A percentile compares a stretch with the other conserved stretches of the same genome.
Evolutionary conservation across 92 coral and sea anemone genomes (phyloP).

Genomic region (Epizoanthus rinbou): DNA sequence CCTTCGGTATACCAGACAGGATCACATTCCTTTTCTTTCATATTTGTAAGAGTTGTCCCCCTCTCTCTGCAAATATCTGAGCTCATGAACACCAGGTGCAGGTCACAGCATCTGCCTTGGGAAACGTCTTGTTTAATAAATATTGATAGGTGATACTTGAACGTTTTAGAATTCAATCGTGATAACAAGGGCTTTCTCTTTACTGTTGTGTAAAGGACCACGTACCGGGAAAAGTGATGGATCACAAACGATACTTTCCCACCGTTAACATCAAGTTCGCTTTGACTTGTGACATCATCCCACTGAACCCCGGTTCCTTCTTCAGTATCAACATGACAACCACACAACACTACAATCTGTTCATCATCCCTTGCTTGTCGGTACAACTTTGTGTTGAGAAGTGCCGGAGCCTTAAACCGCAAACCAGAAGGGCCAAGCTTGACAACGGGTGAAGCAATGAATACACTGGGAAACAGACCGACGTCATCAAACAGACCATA

Average conservation of each 20-base stretch:
- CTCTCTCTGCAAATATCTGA: constrained; percentile 9
- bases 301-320: background rate
- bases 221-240: background rate
- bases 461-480: constrained; percentile 4
- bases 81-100: constrained; percentile 1
- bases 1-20: background rate
- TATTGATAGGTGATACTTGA: background rate
- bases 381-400: background rate
- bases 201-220: background rate
- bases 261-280: background rate
- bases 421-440: constrained; percentile 20
- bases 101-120: background rate
- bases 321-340: background rate
- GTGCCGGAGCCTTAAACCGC: background rate
- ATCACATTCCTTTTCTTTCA: background rate
- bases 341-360: background rate
- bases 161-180: background rate
- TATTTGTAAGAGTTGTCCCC: background rate
- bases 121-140: background rate
- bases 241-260: background rate
- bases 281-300: background rate
- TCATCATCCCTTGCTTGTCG: constrained; percentile 14
- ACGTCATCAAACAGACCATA: constrained; percentile 13
- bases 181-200: background rate
- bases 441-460: constrained; percentile 1